Evolutionary conservation across 2,888 invertebrate species (phyloP).

Genomic region (Sphaerophoria rueppellii): DNA sequence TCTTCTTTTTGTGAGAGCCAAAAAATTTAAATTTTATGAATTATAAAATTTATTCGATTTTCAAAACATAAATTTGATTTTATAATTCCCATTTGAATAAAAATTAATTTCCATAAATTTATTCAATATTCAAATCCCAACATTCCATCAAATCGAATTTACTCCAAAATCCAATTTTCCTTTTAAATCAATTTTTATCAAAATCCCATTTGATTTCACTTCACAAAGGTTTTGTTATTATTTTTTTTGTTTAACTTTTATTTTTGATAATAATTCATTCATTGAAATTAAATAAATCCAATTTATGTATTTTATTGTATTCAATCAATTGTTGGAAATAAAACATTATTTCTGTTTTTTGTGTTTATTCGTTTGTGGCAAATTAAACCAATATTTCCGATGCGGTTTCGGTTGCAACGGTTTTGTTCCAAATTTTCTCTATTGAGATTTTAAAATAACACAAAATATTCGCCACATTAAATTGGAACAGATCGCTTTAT

Average conservation of each 20-base stretch:
- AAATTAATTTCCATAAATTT: not conserved
- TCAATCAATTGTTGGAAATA: conserved; percentile 40
- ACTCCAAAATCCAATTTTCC: not conserved
- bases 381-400: conserved; percentile 66
- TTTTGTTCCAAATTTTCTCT: conserved; percentile 58
- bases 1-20: too few relatives aligned
- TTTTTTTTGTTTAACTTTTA: not conserved
- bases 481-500: conserved; percentile 58
- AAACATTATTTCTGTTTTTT: not conserved
- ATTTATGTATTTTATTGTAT: conserved; percentile 40
- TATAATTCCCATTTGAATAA: not conserved
- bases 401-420: conserved; percentile 41
- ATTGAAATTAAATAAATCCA: conserved; percentile 54
- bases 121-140: conserved; percentile 9
- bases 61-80: not conserved
- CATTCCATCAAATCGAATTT: not conserved
- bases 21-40: too few relatives aligned
- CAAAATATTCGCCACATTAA: conserved; percentile 31
- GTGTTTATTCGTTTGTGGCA: conserved; percentile 38
- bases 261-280: not conserved
- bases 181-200: conserved; percentile 17
- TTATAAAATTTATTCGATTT: too few relatives aligned
- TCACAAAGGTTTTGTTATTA: conserved; percentile 8
- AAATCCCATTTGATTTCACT: conserved; percentile 30
- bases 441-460: conserved; percentile 30